Percentiles rank a stretch among this genome's conserved stretches.
phyloP scores from a whole-genome alignment of 53 echinoderm and acorn worm genomes.

The Echinarachnius parma region DNA sequence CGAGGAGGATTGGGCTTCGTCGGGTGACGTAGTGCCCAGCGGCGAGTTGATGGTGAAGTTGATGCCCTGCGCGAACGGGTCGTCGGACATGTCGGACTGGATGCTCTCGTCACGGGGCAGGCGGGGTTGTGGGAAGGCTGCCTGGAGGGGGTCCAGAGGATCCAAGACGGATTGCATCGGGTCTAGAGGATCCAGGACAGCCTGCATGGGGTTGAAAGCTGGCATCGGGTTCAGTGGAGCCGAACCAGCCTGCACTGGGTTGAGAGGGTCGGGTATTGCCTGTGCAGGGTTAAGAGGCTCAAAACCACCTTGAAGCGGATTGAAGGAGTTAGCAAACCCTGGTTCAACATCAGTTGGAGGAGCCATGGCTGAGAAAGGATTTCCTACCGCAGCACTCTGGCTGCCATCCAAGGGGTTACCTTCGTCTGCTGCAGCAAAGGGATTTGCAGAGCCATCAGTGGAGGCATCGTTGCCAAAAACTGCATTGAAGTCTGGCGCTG shows the following conservation, averaged over 20 bases:
- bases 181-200: slow-evolving; percentile 35
- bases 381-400: no score
- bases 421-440: no score
- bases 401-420: no score
- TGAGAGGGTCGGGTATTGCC: slow-evolving; percentile 78
- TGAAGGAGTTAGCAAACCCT: background rate
- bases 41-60: slow-evolving; percentile 80
- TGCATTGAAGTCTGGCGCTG: slow-evolving; percentile 14
- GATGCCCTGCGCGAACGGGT: slow-evolving; percentile 76
- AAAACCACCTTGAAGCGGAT: no score
- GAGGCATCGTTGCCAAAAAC: slow-evolving; percentile 31
- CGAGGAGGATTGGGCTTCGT: slow-evolving; percentile 34
- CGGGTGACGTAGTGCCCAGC: slow-evolving; percentile 16
- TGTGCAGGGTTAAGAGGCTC: slow-evolving; percentile 70
- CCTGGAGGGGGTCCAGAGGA: slow-evolving; percentile 18
- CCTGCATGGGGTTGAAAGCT: slow-evolving; percentile 20
- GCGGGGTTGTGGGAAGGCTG: background rate
- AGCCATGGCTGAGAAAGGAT: slow-evolving; percentile 47
- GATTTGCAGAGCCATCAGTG: no score
- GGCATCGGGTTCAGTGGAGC: slow-evolving; percentile 20
- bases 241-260: slow-evolving; percentile 52
- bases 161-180: background rate
- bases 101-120: slow-evolving; percentile 86
- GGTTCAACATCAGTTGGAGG: background rate
- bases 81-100: slow-evolving; percentile 85